Evolutionary conservation across 1,140 invertebrate species (phyloP).

Genomic region (Popillia japonica): DNA sequence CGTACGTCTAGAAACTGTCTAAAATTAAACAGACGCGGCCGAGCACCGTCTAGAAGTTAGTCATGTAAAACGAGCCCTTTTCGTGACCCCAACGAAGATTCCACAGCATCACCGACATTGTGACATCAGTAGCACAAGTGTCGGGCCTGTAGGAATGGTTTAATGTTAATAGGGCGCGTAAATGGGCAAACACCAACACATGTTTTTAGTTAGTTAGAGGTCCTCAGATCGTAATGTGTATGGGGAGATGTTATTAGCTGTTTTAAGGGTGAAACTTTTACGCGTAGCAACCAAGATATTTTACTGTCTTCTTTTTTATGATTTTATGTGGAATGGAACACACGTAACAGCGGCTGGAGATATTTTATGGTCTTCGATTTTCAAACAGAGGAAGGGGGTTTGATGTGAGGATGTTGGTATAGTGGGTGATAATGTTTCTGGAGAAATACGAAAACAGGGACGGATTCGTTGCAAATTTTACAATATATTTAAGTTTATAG

Average conservation of each 20-base stretch:
- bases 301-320: not conserved
- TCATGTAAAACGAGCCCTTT: slow-evolving; percentile 18
- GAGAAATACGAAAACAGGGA: too few species aligned
- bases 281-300: not conserved
- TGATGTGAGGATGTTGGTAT: too few species aligned
- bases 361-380: too few species aligned
- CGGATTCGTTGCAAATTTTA: too few species aligned
- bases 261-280: slow-evolving; percentile 12
- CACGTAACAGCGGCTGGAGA: not conserved
- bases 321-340: not conserved
- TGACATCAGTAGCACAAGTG: slow-evolving; percentile 7
- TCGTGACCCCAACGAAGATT: slow-evolving; percentile 27
- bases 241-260: not conserved
- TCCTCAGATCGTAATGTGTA: not conserved
- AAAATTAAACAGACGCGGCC: slow-evolving; percentile 16
- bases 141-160: not conserved
- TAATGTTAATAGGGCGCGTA: slow-evolving; percentile 11
- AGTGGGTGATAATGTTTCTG: too few species aligned
- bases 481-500: too few species aligned
- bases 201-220: slow-evolving; percentile 28
- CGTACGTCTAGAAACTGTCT: not conserved
- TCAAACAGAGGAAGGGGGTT: too few species aligned
- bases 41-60: not conserved
- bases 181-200: slow-evolving; percentile 13
- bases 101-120: not conserved